These are phyloP conservation scores for Pristionchus arcanus DNA, from an alignment of 2,888 invertebrate genomes.

Conservation along the genomic window DNA sequence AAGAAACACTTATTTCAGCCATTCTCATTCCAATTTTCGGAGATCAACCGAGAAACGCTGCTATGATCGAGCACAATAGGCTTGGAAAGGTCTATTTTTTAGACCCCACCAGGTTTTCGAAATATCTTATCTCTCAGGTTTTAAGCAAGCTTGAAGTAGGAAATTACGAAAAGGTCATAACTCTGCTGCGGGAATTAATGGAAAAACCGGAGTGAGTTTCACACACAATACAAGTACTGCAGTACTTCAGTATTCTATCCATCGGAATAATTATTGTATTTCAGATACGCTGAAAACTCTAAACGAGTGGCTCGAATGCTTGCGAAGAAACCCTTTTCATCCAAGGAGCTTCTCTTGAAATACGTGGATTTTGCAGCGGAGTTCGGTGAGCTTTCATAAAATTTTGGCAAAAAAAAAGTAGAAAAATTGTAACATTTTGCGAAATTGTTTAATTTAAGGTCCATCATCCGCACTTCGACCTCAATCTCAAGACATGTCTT, in stretches of 20 bases:
- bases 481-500: constrained; percentile 11
- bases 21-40: constrained; percentile 28
- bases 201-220: constrained; percentile 24
- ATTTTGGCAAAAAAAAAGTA: not conserved
- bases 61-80: constrained; percentile 28
- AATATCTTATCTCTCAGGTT: not conserved
- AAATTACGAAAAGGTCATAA: not conserved
- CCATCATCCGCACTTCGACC: not conserved
- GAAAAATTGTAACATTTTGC: no score
- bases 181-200: not conserved
- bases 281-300: constrained; percentile 12
- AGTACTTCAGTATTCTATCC: no score
- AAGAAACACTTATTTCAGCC: not conserved
- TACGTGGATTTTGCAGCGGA: not conserved
- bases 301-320: constrained; percentile 23
- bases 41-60: constrained; percentile 32
- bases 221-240: not conserved
- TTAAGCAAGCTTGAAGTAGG: constrained; percentile 33
- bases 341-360: constrained; percentile 13
- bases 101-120: not conserved
- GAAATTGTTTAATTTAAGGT: not conserved
- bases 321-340: constrained; percentile 13
- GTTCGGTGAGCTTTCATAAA: not conserved
- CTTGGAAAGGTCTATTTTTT: not conserved
- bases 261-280: no score